Percentiles rank a stretch among this genome's conserved stretches.
Evolutionary conservation across 2,113 vertebrate genomes (phyloP).

Genomic region (Barbus barbus): DNA sequence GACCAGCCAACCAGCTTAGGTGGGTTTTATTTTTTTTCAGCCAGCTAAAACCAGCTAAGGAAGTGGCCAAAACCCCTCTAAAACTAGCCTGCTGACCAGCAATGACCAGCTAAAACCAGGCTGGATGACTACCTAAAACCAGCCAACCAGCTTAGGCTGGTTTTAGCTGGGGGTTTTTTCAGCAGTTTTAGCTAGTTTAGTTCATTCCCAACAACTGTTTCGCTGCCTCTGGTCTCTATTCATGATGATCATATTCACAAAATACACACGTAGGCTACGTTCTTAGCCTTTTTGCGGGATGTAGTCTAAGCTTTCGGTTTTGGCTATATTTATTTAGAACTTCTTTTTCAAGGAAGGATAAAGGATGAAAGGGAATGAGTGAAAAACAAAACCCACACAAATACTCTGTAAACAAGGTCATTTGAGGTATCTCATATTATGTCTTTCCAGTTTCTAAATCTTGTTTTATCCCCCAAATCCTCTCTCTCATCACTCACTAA

Average conservation of each 20-base stretch:
- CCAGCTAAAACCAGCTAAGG: no score
- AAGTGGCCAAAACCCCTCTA: no score
- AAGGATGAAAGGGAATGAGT: neutral
- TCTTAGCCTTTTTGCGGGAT: neutral
- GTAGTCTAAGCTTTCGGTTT: neutral
- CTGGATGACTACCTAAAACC: no score
- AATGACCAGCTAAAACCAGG: no score
- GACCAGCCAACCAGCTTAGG: no score
- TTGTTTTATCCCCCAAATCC: neutral
- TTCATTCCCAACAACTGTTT: neutral
- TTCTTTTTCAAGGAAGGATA: neutral
- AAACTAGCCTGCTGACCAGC: no score
- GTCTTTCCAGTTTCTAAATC: neutral
- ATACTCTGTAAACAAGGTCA: neutral
- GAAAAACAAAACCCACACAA: slow-evolving; percentile 13
- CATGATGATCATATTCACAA: neutral
- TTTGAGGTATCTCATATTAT: neutral
- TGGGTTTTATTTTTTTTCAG: no score
- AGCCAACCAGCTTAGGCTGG: no score
- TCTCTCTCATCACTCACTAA: slow-evolving; percentile 15
- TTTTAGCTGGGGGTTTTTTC: no score
- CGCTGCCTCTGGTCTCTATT: neutral
- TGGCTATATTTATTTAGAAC: neutral
- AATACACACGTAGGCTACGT: neutral
- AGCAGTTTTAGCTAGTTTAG: no score